phyloP scores from a whole-genome alignment of 2,888 invertebrate species.

The Amorpha juglandis region DNA sequence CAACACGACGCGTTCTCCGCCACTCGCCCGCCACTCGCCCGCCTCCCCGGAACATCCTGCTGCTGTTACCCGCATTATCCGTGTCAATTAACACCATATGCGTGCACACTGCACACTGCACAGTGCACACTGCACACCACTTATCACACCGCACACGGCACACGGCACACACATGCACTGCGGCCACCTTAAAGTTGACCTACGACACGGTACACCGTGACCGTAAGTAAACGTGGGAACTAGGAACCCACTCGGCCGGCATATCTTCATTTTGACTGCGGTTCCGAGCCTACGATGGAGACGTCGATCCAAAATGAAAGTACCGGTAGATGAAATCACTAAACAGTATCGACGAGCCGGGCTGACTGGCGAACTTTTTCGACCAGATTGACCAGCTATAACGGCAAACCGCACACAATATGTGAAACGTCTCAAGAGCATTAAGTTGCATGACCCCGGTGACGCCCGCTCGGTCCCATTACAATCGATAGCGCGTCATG shows the following conservation, averaged over 20 bases:
- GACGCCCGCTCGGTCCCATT: conserved; percentile 24
- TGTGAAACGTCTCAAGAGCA: conserved; percentile 23
- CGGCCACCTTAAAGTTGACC: conserved; percentile 18
- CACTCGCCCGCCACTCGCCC: conserved; percentile 43
- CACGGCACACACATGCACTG: background rate
- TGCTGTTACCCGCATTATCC: conserved; percentile 35
- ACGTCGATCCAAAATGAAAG: background rate
- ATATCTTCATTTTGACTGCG: background rate
- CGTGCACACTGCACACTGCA: conserved; percentile 21
- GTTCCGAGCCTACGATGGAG: background rate
- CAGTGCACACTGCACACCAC: background rate
- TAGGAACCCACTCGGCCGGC: background rate
- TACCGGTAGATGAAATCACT: background rate
- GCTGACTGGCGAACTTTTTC: background rate
- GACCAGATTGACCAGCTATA: background rate
- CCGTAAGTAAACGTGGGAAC: conserved; percentile 22
- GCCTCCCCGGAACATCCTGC: conserved; percentile 38
- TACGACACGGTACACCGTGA: conserved; percentile 25
- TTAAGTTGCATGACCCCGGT: conserved; percentile 30
- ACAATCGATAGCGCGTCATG: conserved; percentile 31
- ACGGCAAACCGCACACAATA: conserved; percentile 10
- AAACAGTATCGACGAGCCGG: background rate
- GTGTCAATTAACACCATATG: conserved; percentile 30
- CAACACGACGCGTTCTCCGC: conserved; percentile 57
- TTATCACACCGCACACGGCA: background rate